Evolutionary conservation across 1,140 invertebrate species (phyloP).

Genomic region (Drosophila bocqueti): DNA sequence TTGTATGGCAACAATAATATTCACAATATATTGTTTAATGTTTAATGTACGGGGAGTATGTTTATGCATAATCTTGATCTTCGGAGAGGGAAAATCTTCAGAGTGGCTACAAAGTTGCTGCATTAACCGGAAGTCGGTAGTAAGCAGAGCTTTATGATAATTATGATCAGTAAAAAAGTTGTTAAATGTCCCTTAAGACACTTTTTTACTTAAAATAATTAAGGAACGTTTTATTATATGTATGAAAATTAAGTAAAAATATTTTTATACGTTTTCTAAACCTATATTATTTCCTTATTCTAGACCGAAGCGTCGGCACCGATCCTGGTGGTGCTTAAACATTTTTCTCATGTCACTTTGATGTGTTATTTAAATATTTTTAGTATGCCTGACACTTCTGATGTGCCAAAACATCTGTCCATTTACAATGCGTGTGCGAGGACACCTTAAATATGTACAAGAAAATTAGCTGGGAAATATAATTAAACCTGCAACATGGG

Average conservation of each 20-base stretch:
- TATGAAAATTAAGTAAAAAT: too few species aligned
- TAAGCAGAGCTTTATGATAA: background rate
- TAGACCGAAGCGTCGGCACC: background rate
- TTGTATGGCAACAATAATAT: slow-evolving; percentile 61
- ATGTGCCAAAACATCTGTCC: slow-evolving; percentile 27
- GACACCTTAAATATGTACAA: slow-evolving; percentile 3
- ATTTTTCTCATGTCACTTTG: slow-evolving; percentile 12
- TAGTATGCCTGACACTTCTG: slow-evolving; percentile 4
- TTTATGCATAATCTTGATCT: slow-evolving; percentile 13
- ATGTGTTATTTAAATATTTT: slow-evolving; percentile 14
- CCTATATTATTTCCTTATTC: background rate
- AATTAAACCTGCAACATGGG: slow-evolving; percentile 12
- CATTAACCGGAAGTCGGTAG: slow-evolving; percentile 17
- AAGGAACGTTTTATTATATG: too few species aligned
- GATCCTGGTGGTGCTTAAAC: background rate
- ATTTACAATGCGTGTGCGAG: background rate
- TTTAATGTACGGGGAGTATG: slow-evolving; percentile 10
- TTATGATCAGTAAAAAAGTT: background rate
- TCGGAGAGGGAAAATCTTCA: background rate
- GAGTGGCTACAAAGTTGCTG: slow-evolving; percentile 30
- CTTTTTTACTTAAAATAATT: background rate
- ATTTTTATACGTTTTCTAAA: background rate
- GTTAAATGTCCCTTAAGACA: background rate
- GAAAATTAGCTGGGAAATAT: slow-evolving; percentile 21
- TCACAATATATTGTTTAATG: slow-evolving; percentile 41